Conservation (phyloP, 2,797 vertebrate species). For the Phyllotis vaccarum region DNA sequence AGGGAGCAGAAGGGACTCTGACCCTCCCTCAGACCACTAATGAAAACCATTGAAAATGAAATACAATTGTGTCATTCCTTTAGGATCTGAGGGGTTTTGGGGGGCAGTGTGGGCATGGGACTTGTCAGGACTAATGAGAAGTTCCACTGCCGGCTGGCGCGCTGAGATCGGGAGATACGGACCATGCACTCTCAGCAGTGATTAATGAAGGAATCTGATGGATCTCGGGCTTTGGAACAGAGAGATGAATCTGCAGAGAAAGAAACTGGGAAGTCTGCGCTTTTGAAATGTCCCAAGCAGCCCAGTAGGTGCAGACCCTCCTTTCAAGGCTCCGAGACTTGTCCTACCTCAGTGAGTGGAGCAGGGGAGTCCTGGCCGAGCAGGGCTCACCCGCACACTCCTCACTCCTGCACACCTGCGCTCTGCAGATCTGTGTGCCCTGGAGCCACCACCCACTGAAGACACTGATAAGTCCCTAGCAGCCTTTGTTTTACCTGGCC, state of each 20-base stretch:
- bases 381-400: too few species aligned
- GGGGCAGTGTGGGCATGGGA: too few species aligned
- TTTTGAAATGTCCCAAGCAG: neutral
- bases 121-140: neutral
- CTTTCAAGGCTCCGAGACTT: neutral
- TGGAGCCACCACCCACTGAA: neutral
- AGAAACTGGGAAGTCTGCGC: neutral
- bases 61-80: too few species aligned
- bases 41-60: neutral
- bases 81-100: neutral
- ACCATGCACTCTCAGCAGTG: neutral
- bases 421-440: neutral
- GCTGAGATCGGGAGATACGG: neutral
- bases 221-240: neutral
- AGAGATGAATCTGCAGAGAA: neutral
- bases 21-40: neutral
- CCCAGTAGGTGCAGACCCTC: neutral
- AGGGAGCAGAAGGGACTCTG: neutral
- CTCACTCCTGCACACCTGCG: neutral
- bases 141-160: neutral
- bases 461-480: neutral
- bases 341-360: neutral
- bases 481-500: too few species aligned
- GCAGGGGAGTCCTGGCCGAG: neutral
- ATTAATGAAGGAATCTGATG: too few species aligned